Evolutionary conservation across 2,113 vertebrate genomes (phyloP).

Genomic region (Coreoperca whiteheadi): DNA sequence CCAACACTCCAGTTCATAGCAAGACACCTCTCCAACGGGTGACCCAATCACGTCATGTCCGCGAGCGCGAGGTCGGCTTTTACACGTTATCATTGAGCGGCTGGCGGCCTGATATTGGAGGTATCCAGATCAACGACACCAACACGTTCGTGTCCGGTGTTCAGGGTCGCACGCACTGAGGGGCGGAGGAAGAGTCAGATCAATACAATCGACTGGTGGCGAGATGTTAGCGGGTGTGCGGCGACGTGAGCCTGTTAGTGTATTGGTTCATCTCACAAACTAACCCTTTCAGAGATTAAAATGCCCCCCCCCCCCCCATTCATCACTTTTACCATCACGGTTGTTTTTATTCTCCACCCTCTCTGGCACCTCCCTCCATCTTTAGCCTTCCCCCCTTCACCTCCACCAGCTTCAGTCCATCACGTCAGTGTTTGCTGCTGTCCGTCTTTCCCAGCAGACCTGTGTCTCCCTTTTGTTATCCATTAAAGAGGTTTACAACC

Average conservation of each 20-base stretch:
- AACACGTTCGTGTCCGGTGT: constrained; percentile 30
- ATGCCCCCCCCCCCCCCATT: not conserved
- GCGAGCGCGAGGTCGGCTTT: not conserved
- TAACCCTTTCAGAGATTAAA: not conserved
- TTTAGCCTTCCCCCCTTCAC: not conserved
- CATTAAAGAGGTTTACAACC: not conserved
- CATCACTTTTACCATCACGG: not conserved
- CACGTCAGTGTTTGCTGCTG: no score
- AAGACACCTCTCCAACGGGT: no score
- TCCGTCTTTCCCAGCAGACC: no score
- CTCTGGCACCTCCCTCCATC: not conserved
- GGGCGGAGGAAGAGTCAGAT: constrained; percentile 23
- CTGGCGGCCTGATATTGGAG: constrained; percentile 14
- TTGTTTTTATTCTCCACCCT: constrained; percentile 1
- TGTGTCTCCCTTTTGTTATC: not conserved
- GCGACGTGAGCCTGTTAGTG: not conserved
- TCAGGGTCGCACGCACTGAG: not conserved
- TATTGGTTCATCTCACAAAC: not conserved
- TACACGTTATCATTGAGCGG: constrained; percentile 25
- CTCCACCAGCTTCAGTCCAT: not conserved
- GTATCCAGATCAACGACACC: constrained; percentile 10
- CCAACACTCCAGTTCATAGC: no score
- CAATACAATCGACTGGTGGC: constrained; percentile 49
- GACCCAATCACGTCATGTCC: not conserved
- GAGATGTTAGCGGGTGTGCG: not conserved